Evolutionary conservation across 2,888 invertebrate species (phyloP).

Genomic region (Rhagonycha lutea): DNA sequence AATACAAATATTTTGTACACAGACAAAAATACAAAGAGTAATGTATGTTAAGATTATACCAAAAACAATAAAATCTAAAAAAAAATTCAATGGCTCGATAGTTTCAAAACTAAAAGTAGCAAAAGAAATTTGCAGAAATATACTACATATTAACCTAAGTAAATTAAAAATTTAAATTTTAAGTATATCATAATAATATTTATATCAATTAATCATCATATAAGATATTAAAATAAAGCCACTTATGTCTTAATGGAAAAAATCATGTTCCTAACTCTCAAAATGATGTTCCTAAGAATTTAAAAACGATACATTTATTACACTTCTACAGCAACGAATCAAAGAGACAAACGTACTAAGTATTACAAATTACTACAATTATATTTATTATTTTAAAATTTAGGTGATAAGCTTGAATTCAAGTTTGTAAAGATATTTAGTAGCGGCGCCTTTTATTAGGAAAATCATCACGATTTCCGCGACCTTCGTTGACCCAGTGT

Average conservation of each 20-base stretch:
- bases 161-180: background rate
- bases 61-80: background rate
- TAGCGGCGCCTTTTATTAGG: slow-evolving; percentile 42
- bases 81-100: background rate
- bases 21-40: background rate
- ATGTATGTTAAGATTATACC: background rate
- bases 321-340: background rate
- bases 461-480: slow-evolving; percentile 35
- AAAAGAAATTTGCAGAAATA: background rate
- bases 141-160: background rate
- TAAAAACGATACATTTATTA: background rate
- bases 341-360: background rate
- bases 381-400: background rate
- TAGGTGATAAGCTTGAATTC: background rate
- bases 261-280: background rate
- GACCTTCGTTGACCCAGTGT: slow-evolving; percentile 40
- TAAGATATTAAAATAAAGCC: background rate
- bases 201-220: background rate
- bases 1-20: background rate
- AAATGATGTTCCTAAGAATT: background rate
- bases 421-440: slow-evolving; percentile 22
- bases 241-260: background rate
- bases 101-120: background rate
- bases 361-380: background rate
- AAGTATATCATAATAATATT: background rate